These are phyloP conservation scores for Crotophaga sulcirostris DNA, from an alignment of 2,113 vertebrate genomes.

Conservation along the genomic window DNA sequence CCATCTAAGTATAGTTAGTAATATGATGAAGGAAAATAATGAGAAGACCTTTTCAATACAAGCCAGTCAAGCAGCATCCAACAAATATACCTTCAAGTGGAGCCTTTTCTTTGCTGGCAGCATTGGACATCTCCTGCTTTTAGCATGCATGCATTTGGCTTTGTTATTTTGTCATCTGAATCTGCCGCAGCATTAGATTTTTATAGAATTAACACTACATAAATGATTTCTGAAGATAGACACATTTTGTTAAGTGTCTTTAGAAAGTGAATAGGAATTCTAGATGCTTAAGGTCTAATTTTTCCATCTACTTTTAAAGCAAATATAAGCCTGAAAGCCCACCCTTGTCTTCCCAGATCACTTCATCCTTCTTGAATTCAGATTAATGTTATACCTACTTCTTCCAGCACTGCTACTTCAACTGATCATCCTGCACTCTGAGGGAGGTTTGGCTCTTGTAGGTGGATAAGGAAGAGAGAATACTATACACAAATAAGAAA, in stretches of 20 bases:
- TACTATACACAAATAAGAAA: neutral
- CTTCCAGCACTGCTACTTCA: neutral
- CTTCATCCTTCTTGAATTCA: neutral
- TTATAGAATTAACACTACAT: neutral
- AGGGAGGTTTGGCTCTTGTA: neutral
- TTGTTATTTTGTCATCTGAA: constrained; percentile 19
- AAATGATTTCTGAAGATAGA: neutral
- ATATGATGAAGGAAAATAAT: neutral
- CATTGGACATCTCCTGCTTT: neutral
- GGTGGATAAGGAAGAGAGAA: neutral
- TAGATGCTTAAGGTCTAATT: neutral
- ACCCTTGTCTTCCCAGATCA: neutral
- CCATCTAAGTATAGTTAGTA: neutral
- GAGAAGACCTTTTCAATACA: neutral
- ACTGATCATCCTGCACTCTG: neutral
- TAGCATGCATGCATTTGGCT: neutral
- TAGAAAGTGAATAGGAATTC: neutral
- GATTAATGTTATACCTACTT: neutral
- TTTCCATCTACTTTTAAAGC: neutral
- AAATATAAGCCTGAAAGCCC: neutral
- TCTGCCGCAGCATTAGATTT: neutral
- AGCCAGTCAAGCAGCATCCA: neutral
- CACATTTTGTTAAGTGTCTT: neutral
- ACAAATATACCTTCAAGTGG: neutral
- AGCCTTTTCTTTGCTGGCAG: neutral